These are phyloP conservation scores for Antitype chi DNA, from an alignment of 2,888 invertebrate genomes.

Conservation along the genomic window DNA sequence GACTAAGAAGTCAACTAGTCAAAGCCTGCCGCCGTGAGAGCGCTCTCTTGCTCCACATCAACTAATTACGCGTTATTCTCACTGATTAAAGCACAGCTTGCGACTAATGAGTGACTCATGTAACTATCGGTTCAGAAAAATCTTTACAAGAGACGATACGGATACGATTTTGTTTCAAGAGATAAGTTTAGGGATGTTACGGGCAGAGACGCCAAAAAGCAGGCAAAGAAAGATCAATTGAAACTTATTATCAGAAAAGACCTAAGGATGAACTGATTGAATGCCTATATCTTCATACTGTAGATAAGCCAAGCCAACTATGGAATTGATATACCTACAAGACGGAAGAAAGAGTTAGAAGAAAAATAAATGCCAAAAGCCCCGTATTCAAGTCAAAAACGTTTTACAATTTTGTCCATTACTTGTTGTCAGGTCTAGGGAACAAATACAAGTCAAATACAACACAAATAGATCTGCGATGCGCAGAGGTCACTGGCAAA, in stretches of 20 bases:
- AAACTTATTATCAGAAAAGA: neutral
- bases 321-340: neutral
- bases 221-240: neutral
- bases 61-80: slow-evolving; percentile 89
- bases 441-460: too few species aligned
- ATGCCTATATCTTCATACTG: too few species aligned
- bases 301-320: neutral
- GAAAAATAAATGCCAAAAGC: too few species aligned
- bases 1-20: slow-evolving; percentile 74
- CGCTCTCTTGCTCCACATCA: slow-evolving; percentile 77
- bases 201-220: neutral
- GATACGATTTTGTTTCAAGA: slow-evolving; percentile 32
- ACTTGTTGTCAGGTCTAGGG: too few species aligned
- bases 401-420: too few species aligned
- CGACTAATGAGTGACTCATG: slow-evolving; percentile 89
- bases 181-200: too few species aligned
- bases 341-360: too few species aligned
- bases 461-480: too few species aligned
- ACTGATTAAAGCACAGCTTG: slow-evolving; percentile 91
- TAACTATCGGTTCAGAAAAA: slow-evolving; percentile 69
- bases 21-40: slow-evolving; percentile 80
- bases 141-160: slow-evolving; percentile 51
- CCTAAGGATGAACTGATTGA: neutral
- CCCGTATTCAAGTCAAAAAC: too few species aligned
- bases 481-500: too few species aligned